Conservation (phyloP, 2,113 vertebrate genomes). For the Mixornis gularis region DNA sequence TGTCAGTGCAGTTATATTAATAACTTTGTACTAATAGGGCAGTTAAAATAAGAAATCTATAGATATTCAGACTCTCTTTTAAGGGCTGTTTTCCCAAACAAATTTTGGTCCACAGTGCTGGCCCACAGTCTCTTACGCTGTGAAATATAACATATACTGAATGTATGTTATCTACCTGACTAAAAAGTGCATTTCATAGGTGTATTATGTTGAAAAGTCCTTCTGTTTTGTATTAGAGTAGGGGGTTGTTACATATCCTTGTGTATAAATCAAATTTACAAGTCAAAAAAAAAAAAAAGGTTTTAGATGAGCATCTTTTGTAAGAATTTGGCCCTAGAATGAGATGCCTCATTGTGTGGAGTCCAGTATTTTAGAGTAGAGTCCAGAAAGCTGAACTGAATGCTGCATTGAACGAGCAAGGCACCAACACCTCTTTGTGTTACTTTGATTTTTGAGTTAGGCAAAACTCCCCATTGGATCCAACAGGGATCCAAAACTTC, state of each 20-base stretch:
- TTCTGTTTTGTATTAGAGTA: background rate
- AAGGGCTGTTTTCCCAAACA: background rate
- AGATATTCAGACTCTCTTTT: background rate
- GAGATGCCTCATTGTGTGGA: background rate
- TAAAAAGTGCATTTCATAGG: background rate
- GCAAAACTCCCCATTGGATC: too few relatives aligned
- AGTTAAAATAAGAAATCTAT: background rate
- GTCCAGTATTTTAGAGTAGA: background rate
- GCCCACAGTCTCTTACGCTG: background rate
- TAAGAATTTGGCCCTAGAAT: background rate
- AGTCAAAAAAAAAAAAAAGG: fast-evolving
- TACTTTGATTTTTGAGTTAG: background rate
- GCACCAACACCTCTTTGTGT: background rate
- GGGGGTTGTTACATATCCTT: background rate
- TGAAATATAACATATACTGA: background rate
- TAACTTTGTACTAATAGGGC: background rate
- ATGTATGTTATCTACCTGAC: background rate
- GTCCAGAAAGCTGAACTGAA: background rate
- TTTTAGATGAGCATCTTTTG: background rate
- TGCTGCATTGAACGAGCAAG: background rate
- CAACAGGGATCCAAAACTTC: background rate
- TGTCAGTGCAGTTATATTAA: background rate
- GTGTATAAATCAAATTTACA: background rate
- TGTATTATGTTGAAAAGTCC: background rate
- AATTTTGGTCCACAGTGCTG: background rate